Evolutionary conservation across 2,113 vertebrate species (phyloP), one percentile per base, ranked within the genome.

Genomic region (Stigmatopora argus): DNA sequence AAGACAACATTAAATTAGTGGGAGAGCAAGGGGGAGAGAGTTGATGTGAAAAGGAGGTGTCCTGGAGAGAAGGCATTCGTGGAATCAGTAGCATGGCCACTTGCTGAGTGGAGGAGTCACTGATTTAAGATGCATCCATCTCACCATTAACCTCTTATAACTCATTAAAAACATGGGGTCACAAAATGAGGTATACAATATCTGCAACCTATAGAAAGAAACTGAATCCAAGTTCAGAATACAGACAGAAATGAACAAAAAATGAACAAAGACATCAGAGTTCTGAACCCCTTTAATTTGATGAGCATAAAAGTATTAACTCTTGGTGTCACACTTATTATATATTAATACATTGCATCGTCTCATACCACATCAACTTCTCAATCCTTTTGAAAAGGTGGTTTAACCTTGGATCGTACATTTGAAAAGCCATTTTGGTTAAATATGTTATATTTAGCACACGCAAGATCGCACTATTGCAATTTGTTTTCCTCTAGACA

Each of bases 1-100:
- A 85, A 82, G 74, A 80, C 69, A 81, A 85, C 77, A 83, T 78
- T 62, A 84, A 80, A 87, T 89, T 83, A 84, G 83, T 11, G 61
- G 17, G 49, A 44, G 65, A 67, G 75, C 55, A 57, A 69, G 52
- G 45, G 56, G 51, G 70, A 65, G 70, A 72, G 70, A 74, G 76
- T 23, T 60, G 66, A 41, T 12, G 63, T 75, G 74, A 80, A 73
- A 65, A 78, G 67, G 75, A 76, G 80, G 78, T 23, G 64, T 78
- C 85, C 78, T 74, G 70, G 61, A 73, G 77, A 76, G 78, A 82
- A 89, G 78, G 83, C 74, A 87, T 86, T 84, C 69, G 15, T 71
- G 81, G 81, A 86, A 84, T 85, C 72, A 85, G 61, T 11, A 75
- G 76, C 38, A 69, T 80, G 77, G 46, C 61, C 75, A 73, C 82